Conservation (phyloP, 2,888 invertebrate species). For the Netelia melanura region DNA sequence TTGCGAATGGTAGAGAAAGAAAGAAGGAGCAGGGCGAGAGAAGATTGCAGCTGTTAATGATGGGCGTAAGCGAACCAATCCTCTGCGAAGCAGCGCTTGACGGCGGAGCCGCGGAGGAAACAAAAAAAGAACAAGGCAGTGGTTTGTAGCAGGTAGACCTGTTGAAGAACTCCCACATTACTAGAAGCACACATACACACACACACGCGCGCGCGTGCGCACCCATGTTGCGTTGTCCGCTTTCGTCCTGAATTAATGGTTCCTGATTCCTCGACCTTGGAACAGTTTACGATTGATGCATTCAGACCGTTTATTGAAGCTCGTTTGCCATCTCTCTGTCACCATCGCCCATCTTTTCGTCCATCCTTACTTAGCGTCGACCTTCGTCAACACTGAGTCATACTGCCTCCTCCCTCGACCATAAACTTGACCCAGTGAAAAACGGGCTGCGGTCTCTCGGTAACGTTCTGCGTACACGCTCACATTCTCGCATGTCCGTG, state of each 20-base stretch:
- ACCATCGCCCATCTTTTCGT: background rate
- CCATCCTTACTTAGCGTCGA: slow-evolving; percentile 28
- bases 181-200: background rate
- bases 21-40: too few species aligned
- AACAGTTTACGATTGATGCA: background rate
- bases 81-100: too few species aligned
- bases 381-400: slow-evolving; percentile 48
- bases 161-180: too few species aligned
- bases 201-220: background rate
- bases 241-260: background rate
- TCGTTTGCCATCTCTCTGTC: slow-evolving; percentile 49
- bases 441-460: background rate
- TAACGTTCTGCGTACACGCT: too few species aligned
- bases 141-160: too few species aligned
- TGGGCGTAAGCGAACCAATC: too few species aligned
- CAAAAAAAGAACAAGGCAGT: too few species aligned
- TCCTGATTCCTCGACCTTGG: background rate
- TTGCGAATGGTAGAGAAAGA: too few species aligned
- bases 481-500: too few species aligned
- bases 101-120: too few species aligned
- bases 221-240: background rate
- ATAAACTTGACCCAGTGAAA: slow-evolving; percentile 64
- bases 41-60: too few species aligned
- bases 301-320: background rate
- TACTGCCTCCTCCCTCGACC: slow-evolving; percentile 19